Conservation (phyloP, 2,797 vertebrate species). For the Clamator glandarius region DNA sequence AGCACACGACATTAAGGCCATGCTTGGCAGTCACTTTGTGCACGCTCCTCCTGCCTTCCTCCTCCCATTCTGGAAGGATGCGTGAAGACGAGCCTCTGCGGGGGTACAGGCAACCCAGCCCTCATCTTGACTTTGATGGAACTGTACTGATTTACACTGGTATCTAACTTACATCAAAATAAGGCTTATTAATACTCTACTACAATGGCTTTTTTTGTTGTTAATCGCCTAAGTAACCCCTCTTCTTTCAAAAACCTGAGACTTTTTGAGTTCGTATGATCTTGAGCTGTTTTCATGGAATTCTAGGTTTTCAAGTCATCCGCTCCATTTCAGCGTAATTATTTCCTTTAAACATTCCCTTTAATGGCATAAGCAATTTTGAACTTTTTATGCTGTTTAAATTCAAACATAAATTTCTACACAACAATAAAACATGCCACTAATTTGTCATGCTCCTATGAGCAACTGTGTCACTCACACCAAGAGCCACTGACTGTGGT, state of each 20-base stretch:
- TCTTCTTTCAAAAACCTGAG: conserved; percentile 17
- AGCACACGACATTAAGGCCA: rapidly evolving
- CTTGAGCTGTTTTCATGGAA: conserved; percentile 27
- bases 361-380: conserved; percentile 26
- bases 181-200: conserved; percentile 31
- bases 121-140: background rate
- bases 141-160: background rate
- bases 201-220: conserved; percentile 12
- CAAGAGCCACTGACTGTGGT: conserved; percentile 68
- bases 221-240: conserved; percentile 13
- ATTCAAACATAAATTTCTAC: conserved; percentile 68
- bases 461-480: conserved; percentile 75
- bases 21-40: rapidly evolving
- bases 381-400: conserved; percentile 67
- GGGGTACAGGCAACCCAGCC: background rate
- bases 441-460: conserved; percentile 71
- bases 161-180: conserved; percentile 10
- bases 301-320: conserved; percentile 38
- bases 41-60: background rate
- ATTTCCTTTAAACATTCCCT: conserved; percentile 65
- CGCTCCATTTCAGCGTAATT: conserved; percentile 8
- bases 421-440: conserved; percentile 73
- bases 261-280: conserved; percentile 57
- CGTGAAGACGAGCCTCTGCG: background rate
- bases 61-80: background rate